Base-by-base conservation (phyloP, 2,797 vertebrate genomes). In the Salarias fasciatus region DNA sequence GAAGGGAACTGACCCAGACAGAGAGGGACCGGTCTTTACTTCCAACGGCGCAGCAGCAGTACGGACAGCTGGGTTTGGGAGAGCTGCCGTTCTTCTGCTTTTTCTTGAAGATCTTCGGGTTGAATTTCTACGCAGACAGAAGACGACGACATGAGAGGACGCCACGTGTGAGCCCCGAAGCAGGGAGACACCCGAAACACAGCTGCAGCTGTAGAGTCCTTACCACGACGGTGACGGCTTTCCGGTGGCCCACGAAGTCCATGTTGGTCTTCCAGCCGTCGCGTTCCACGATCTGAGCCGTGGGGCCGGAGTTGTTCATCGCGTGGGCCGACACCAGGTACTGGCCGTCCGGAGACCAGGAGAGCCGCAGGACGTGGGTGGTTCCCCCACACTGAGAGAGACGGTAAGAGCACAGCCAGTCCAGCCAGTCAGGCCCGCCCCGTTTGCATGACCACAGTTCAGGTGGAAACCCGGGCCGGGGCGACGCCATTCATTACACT, bases 281-380 rank as follows among this genome's bases (percentile, higher is more conserved):
- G 2, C 98, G 86, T 80, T 99, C 98, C 10, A 99, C 97, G 73
- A 99, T 99, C 91, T 99, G 98, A 31, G 98, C 97, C 0, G 98
- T 99, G 46, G 98, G 98, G 11, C 98, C 98, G 0, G 98, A 99
- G 90, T 99, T 99, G 88, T 99, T 99, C 98, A 99, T 99, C 71
- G 98, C 98, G 13, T 99, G 98, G 64, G 98, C 98, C 9, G 98
- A 99, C n/a, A 99, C 98, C 51, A 99, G 90, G 53, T 99, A 99
- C 90, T 99, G 98, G 33, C 98, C 98, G 5, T 99, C 98, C 0
- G 98, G 98, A 2, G 98, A 98, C 98, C 98, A 99, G 88, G 97
- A 98, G 58, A 99, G 94, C 38, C 98, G 94, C 43, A 99, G 84
- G 36, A 99, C 97, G 0, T 99, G 98, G 3, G 98, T 99, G 0